These are phyloP conservation scores for Andrena minutula DNA, from an alignment of 2,888 invertebrate genomes.

Conservation along the genomic window DNA sequence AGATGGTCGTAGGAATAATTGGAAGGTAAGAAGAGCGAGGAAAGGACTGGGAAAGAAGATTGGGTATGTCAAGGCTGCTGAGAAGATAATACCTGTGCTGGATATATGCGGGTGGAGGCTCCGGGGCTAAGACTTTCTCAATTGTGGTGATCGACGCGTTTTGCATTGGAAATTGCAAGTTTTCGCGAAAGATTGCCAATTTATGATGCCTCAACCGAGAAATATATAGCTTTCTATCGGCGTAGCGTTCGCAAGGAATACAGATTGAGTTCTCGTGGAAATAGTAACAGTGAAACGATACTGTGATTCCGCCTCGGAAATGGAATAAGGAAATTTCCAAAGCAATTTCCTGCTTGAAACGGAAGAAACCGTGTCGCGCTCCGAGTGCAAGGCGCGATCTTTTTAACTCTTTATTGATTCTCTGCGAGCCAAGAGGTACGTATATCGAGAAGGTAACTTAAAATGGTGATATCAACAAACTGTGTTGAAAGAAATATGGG, in stretches of 20 bases:
- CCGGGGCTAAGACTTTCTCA: too few species aligned
- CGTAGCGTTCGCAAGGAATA: not conserved
- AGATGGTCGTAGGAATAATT: too few species aligned
- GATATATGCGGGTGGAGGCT: too few species aligned
- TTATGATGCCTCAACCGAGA: not conserved
- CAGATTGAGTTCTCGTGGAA: not conserved
- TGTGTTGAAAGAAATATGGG: not conserved
- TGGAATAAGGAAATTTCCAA: slow-evolving; percentile 33
- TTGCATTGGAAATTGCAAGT: too few species aligned
- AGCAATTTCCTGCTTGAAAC: slow-evolving; percentile 32
- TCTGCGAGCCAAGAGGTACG: too few species aligned
- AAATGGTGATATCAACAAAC: not conserved
- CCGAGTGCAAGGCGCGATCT: not conserved
- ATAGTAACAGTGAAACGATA: slow-evolving; percentile 22
- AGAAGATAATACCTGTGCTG: too few species aligned
- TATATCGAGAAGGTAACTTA: not conserved
- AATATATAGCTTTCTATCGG: not conserved
- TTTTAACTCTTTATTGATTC: slow-evolving; percentile 22
- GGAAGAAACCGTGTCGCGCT: slow-evolving; percentile 4
- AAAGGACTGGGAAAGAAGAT: too few species aligned
- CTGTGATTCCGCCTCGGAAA: slow-evolving; percentile 25
- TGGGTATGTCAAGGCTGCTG: too few species aligned
- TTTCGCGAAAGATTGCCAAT: not conserved
- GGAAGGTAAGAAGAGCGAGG: too few species aligned
- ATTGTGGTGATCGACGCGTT: too few species aligned